Evolutionary conservation across 1,140 invertebrate genomes (phyloP).

Genomic region (Polypedilum pembai): DNA sequence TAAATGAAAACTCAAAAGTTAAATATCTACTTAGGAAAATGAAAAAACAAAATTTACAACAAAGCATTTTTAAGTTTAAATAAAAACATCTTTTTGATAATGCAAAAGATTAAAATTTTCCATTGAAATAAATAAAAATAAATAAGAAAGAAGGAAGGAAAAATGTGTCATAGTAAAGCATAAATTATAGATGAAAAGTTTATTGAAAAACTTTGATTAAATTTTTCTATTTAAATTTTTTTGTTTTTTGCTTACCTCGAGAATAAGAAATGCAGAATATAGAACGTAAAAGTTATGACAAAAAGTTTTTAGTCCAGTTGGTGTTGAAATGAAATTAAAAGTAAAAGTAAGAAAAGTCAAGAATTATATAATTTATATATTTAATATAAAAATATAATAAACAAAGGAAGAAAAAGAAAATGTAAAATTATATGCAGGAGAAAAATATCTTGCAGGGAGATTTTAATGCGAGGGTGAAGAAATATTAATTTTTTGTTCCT

Average conservation of each 20-base stretch:
- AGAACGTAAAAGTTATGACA: neutral
- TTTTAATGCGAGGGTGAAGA: neutral
- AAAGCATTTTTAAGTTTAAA: too few relatives aligned
- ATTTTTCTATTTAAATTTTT: neutral
- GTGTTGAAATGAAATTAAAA: neutral
- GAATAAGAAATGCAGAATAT: neutral
- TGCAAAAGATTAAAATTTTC: too few relatives aligned
- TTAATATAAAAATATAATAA: slow-evolving; percentile 2
- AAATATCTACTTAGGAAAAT: too few relatives aligned
- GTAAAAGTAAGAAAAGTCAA: neutral
- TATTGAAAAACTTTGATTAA: neutral
- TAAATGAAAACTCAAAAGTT: too few relatives aligned
- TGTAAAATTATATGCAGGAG: neutral
- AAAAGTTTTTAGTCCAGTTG: slow-evolving; percentile 12
- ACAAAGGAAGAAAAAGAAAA: neutral
- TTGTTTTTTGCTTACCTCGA: neutral
- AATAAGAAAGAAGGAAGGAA: too few relatives aligned
- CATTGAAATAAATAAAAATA: too few relatives aligned
- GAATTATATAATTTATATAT: slow-evolving; percentile 14
- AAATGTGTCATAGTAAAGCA: too few relatives aligned
- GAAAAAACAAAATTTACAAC: too few relatives aligned
- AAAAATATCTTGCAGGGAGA: neutral
- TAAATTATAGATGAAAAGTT: too few relatives aligned
- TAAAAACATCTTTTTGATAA: too few relatives aligned
- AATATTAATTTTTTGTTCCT: too few relatives aligned